Evolutionary conservation across 2,797 vertebrate species (phyloP).

Genomic region (Diglossa cyanea): DNA sequence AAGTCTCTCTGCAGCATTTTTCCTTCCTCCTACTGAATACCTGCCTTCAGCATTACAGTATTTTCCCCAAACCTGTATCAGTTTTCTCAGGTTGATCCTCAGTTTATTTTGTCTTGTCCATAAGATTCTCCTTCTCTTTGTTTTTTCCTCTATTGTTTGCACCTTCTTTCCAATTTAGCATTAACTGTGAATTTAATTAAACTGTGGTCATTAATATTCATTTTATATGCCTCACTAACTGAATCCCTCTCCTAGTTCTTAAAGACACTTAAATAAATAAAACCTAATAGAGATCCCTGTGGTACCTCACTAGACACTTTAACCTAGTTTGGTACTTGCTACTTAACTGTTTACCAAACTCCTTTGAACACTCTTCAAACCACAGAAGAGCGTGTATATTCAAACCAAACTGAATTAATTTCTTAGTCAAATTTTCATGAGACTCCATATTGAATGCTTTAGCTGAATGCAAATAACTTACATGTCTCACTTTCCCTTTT

Average conservation of each 20-base stretch:
- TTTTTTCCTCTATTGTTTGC: conserved; percentile 5
- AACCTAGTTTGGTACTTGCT: conserved; percentile 60
- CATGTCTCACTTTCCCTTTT: conserved; percentile 28
- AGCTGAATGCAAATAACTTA: conserved; percentile 45
- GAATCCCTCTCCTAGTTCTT: conserved; percentile 39
- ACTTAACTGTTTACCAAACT: conserved; percentile 57
- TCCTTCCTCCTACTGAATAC: neutral
- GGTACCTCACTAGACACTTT: conserved; percentile 52
- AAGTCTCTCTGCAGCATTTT: neutral
- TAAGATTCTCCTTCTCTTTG: neutral
- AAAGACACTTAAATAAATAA: conserved; percentile 70
- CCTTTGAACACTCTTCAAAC: conserved; percentile 62
- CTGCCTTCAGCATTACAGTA: neutral
- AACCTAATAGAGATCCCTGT: conserved; percentile 49
- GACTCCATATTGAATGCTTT: conserved; percentile 31
- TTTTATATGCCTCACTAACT: conserved; percentile 14
- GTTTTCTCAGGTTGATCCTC: neutral
- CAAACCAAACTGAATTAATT: conserved; percentile 62
- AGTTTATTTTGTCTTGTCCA: neutral
- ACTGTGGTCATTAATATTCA: conserved; percentile 40
- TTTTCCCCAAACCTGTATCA: neutral
- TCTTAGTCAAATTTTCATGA: conserved; percentile 49
- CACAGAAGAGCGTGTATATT: conserved; percentile 39
- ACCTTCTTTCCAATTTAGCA: conserved; percentile 15
- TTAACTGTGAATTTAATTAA: conserved; percentile 60